Base-by-base conservation (phyloP, 2,113 vertebrate species). In the Python bivittatus region DNA sequence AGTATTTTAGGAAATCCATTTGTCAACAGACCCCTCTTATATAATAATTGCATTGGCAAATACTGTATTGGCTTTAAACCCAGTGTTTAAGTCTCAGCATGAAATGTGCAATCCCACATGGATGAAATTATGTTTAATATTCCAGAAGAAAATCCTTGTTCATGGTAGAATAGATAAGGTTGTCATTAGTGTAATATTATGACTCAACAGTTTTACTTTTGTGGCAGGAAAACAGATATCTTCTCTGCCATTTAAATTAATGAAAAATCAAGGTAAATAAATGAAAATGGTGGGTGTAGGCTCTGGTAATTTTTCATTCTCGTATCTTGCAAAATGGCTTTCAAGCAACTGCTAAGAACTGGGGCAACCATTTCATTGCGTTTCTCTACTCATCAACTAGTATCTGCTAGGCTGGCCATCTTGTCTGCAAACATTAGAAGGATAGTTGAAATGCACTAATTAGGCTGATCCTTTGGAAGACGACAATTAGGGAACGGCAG, bases 251-350 rank as follows among this genome's bases (percentile, higher is more conserved):
- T 29, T 23, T 8, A 44, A 4, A 42, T 64, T 2, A 0, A 44
- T 3, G n/a, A 42, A 38, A 29, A 27, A 29, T 6, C 2, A 38
- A 56, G 33, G 38, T 61, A 48, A 72, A 88, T 61, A 48, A 54
- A 54, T 4, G 53, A 44, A 33, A 20, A 27, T 1, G 38, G 90
- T 79, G 92, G 92, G 92, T 90, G 86, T 86, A 92, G 85, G 86
- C 90, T n/a, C 15, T 58, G 22, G 48, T 6, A 11, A 33, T 33
- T 53, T 58, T 84, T 87, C 58, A 54, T 33, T 42, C 27, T 91
- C 20, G 88, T 94, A 90, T 10, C 4, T 15, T 91, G 93, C 94
- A 96, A 96, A 94, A 96, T 96, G 96, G 96, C 96, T 89, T 95
- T 92, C 92, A 7, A 42, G 86, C 64, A 87, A 52, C 88, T 88